phyloP scores from a whole-genome alignment of 2,797 vertebrate genomes.

The Champsocephalus gunnari region DNA sequence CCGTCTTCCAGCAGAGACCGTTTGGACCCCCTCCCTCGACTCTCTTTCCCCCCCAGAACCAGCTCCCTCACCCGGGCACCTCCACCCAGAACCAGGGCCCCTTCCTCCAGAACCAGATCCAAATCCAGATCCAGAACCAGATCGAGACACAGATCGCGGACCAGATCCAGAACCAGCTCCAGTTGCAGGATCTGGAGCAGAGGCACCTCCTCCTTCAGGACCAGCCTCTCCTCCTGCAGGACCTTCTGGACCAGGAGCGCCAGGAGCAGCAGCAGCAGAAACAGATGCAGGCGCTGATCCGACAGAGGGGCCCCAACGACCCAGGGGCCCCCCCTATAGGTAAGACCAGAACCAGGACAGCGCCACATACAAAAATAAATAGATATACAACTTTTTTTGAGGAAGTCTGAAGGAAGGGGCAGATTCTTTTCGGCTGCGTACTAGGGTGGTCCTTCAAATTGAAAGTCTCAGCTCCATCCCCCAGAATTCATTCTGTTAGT shows the following conservation, averaged over 20 bases:
- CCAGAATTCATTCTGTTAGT: too few relatives aligned
- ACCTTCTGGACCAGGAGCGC: constrained; percentile 96
- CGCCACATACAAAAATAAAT: too few relatives aligned
- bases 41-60: constrained; percentile 63
- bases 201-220: constrained; percentile 93
- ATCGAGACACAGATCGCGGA: neutral
- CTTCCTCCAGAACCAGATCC: constrained; percentile 33
- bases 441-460: too few relatives aligned
- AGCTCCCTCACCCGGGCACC: constrained; percentile 1
- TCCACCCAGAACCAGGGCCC: constrained; percentile 38
- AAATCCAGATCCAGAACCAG: constrained; percentile 30
- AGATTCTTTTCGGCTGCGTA: too few relatives aligned
- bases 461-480: too few relatives aligned
- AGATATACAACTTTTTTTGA: too few relatives aligned
- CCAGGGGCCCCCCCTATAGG: constrained; percentile 86
- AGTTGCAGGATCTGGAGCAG: neutral
- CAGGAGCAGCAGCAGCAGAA: constrained; percentile 98
- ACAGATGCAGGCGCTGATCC: constrained; percentile 98
- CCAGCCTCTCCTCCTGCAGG: constrained; percentile 96
- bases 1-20: constrained; percentile 58
- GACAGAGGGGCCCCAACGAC: constrained; percentile 87
- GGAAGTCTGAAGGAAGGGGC: too few relatives aligned
- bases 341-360: constrained; percentile 35
- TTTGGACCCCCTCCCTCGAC: constrained; percentile 39
- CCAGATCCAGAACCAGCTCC: constrained; percentile 68